phyloP scores from a whole-genome alignment of 2,113 vertebrate species.

The Hippocampus mohnikei region DNA sequence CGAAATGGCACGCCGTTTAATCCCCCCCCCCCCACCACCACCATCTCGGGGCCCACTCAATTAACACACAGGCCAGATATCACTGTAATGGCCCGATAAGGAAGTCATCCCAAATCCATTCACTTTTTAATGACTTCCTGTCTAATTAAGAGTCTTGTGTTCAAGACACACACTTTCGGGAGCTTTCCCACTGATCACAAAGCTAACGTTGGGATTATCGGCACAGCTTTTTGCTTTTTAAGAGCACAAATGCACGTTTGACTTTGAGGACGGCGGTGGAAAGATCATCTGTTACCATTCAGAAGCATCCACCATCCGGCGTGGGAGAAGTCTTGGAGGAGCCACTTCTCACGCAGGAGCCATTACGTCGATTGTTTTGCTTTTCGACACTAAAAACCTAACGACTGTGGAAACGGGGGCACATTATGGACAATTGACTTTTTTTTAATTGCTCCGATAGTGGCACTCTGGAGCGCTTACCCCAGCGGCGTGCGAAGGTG shows the following conservation, averaged over 20 bases:
- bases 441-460: not conserved
- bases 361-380: not conserved
- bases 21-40: too few species aligned
- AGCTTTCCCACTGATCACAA: conserved; percentile 46
- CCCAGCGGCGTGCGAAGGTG: too few species aligned
- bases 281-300: conserved; percentile 26
- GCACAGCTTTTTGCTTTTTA: conserved; percentile 25
- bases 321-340: conserved; percentile 40
- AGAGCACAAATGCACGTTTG: conserved; percentile 28
- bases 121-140: conserved; percentile 75
- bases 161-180: conserved; percentile 47
- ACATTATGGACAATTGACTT: not conserved
- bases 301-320: conserved; percentile 6
- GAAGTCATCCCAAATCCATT: conserved; percentile 71
- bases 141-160: conserved; percentile 65
- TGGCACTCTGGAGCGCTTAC: too few species aligned
- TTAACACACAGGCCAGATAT: conserved; percentile 64
- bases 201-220: conserved; percentile 57
- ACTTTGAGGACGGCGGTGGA: conserved; percentile 8
- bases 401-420: not conserved
- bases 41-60: conserved; percentile 58
- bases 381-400: not conserved
- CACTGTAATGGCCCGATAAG: conserved; percentile 68
- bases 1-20: not conserved
- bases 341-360: conserved; percentile 54